phyloP scores from a whole-genome alignment of 2,797 vertebrate species.

The Hyperoplus lanceolatus region DNA sequence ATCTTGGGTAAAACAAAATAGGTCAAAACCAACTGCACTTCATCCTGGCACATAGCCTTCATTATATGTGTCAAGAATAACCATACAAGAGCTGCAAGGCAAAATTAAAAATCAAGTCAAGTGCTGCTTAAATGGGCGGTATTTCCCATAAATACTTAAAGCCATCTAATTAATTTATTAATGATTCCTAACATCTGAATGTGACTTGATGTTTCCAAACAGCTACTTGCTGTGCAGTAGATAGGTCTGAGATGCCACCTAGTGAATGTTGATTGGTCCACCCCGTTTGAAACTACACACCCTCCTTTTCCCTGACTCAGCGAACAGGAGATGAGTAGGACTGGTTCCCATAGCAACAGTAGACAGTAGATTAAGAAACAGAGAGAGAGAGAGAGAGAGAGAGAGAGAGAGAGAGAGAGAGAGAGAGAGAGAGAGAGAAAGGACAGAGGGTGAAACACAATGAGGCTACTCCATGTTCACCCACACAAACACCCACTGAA shows the following conservation, averaged over 20 bases:
- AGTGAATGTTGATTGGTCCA: constrained; percentile 62
- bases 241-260: constrained; percentile 71
- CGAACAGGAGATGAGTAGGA: constrained; percentile 58
- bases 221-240: constrained; percentile 12
- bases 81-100: not conserved
- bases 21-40: not conserved
- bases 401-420: constrained; percentile 2
- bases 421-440: constrained; percentile 30
- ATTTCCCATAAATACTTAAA: not conserved
- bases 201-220: not conserved
- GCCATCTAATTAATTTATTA: not conserved
- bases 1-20: not conserved
- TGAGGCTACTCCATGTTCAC: constrained; percentile 25
- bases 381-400: constrained; percentile 10
- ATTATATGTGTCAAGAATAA: not conserved
- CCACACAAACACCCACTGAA: constrained; percentile 36
- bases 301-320: constrained; percentile 71
- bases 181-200: not conserved
- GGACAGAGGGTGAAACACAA: constrained; percentile 27
- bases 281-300: constrained; percentile 31
- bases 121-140: not conserved
- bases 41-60: not conserved
- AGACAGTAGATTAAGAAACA: constrained; percentile 30
- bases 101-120: not conserved
- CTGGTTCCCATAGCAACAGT: constrained; percentile 75